These are phyloP conservation scores for Ennomos fuscantarius DNA, from an alignment of 2,888 invertebrate species.

Conservation along the genomic window DNA sequence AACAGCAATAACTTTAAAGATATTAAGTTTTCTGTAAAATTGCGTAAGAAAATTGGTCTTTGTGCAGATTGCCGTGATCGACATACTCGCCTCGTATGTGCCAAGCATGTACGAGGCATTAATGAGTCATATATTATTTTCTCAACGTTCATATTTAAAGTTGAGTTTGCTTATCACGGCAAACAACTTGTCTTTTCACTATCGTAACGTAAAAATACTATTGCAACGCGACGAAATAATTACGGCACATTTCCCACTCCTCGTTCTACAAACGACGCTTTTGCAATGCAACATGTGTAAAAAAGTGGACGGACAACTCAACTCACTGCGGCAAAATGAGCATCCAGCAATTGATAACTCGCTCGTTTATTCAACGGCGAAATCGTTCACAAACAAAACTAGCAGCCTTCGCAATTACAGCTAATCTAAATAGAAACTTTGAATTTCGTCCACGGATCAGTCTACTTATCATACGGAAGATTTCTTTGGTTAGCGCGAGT, in stretches of 20 bases:
- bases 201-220: conserved; percentile 28
- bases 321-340: conserved; percentile 82
- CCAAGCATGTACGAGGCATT: conserved; percentile 7
- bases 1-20: conserved; percentile 26
- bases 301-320: conserved; percentile 85
- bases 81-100: conserved; percentile 16
- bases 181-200: conserved; percentile 12
- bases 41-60: conserved; percentile 31
- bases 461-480: conserved; percentile 56
- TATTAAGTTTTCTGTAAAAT: conserved; percentile 28
- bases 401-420: conserved; percentile 65
- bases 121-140: conserved; percentile 11
- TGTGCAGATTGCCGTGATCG: conserved; percentile 33
- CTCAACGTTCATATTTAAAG: conserved; percentile 15
- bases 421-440: conserved; percentile 73
- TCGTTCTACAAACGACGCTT: conserved; percentile 52
- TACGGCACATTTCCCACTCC: conserved; percentile 46
- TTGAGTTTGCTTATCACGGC: conserved; percentile 8
- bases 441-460: conserved; percentile 59
- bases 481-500: conserved; percentile 69
- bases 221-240: conserved; percentile 35
- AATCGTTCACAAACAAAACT: conserved; percentile 57
- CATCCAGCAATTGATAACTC: conserved; percentile 72
- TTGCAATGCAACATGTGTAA: conserved; percentile 70
- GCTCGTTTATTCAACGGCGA: conserved; percentile 47